A percentile compares a stretch with the other conserved stretches of the same genome.
phyloP scores from a whole-genome alignment of 2,797 vertebrate genomes.

The Trachurus trachurus region DNA sequence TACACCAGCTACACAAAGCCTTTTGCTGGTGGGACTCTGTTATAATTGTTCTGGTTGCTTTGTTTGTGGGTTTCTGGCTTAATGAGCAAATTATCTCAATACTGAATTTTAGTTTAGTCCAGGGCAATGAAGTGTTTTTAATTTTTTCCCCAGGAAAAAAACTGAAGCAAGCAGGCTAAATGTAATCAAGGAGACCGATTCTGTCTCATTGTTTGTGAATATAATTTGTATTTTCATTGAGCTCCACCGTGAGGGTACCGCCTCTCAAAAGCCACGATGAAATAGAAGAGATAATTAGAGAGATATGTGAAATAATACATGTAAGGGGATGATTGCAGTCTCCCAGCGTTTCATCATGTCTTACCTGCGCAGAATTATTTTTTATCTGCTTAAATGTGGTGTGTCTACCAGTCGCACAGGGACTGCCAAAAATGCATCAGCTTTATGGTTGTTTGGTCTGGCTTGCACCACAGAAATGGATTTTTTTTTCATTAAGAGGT shows the following conservation, averaged over 20 bases:
- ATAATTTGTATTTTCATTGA: constrained; percentile 63
- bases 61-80: constrained; percentile 69
- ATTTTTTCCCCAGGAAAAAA: constrained; percentile 50
- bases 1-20: constrained; percentile 64
- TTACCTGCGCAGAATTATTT: constrained; percentile 20
- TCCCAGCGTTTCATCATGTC: constrained; percentile 34
- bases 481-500: constrained; percentile 72
- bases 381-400: constrained; percentile 47
- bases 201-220: constrained; percentile 60
- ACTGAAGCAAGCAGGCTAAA: constrained; percentile 53
- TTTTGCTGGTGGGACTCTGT: constrained; percentile 58
- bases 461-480: constrained; percentile 60
- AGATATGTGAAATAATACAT: constrained; percentile 62
- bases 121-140: constrained; percentile 61
- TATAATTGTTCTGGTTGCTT: constrained; percentile 73
- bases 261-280: constrained; percentile 51
- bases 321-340: constrained; percentile 40
- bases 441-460: constrained; percentile 64
- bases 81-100: constrained; percentile 78
- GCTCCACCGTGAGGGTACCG: constrained; percentile 22
- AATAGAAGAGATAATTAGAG: constrained; percentile 68
- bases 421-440: constrained; percentile 61
- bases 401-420: constrained; percentile 39
- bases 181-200: constrained; percentile 67
- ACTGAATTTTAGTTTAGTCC: constrained; percentile 61